Evolutionary conservation across 2,113 vertebrate genomes (phyloP), one percentile per base, ranked within the genome.

Genomic region (Calonectris borealis): DNA sequence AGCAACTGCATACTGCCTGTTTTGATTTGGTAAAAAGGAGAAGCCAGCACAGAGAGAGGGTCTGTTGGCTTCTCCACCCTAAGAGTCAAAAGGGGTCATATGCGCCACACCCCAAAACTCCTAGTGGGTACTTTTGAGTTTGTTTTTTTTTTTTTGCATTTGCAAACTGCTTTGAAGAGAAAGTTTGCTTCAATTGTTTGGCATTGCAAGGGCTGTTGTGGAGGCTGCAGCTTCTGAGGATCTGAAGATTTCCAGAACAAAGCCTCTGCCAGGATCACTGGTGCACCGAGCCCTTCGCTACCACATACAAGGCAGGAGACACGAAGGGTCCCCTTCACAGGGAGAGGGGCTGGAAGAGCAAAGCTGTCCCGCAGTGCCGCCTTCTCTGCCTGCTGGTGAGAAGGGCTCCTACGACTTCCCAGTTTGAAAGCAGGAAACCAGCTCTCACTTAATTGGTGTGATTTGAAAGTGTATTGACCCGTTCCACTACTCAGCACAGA

Each of bases 141-240:
- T 12, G 27, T n/a, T 32, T 42, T 20, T 22, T 51, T 40, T 13
- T 10, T 65, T 62, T 58, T 14, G 13, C 18, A 16, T 57, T 61
- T 76, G 31, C 66, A 52, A 72, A 72, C 22, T 46, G 19, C 86
- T 81, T 92, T 86, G 88, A 93, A 80, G 54, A 54, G 77, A 65
- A 73, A 66, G 55, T 20, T 86, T 71, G 32, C 29, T 48, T 40
- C 24, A 12, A 8, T 29, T 34, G 26, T 40, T 82, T 57, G 21
- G 61, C 69, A 22, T 31, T 6, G 40, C 3, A 5, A 66, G 52
- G 36, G 19, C 21, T 69, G 7, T 16, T 31, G 46, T 4, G 26
- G 71, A 80, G 48, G 75, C 70, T 83, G 75, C 61, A 44, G 78
- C 51, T 82, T 42, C 73, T 11, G 61, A 64, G 54, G 62, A 6